phyloP scores from a whole-genome alignment of 1,140 invertebrate genomes.

The Cherax destructor region DNA sequence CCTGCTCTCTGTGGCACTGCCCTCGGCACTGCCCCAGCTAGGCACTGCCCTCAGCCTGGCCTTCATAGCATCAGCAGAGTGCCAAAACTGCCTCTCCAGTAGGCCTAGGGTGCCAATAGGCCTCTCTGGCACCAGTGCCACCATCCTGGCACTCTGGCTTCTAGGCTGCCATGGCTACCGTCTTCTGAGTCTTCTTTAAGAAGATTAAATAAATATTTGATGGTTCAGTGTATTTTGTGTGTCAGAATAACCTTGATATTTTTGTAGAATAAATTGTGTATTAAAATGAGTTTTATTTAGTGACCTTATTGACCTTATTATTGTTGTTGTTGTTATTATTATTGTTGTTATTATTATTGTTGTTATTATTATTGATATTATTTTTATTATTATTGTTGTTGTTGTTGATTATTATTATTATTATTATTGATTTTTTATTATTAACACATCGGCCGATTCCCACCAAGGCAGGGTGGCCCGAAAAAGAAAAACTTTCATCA shows the following conservation, averaged over 20 bases:
- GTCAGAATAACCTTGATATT: slow-evolving; percentile 17
- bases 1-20: no score
- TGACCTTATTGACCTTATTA: no score
- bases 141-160: background rate
- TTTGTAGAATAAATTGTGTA: background rate
- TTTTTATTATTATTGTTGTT: background rate
- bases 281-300: background rate
- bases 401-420: background rate
- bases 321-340: no score
- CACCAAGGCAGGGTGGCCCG: no score
- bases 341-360: no score
- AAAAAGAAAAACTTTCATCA: no score
- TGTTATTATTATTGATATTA: no score
- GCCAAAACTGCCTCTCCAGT: background rate
- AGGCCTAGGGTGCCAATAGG: background rate
- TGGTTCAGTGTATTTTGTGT: slow-evolving; percentile 2
- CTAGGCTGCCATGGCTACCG: background rate
- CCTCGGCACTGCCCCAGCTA: no score
- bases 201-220: background rate
- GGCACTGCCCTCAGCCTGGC: no score
- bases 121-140: background rate
- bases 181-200: background rate
- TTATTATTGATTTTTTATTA: background rate
- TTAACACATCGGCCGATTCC: no score
- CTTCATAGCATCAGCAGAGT: no score